Evolutionary conservation across 2,113 vertebrate genomes (phyloP), one percentile per base, ranked within the genome.

Genomic region (Bubo bubo): DNA sequence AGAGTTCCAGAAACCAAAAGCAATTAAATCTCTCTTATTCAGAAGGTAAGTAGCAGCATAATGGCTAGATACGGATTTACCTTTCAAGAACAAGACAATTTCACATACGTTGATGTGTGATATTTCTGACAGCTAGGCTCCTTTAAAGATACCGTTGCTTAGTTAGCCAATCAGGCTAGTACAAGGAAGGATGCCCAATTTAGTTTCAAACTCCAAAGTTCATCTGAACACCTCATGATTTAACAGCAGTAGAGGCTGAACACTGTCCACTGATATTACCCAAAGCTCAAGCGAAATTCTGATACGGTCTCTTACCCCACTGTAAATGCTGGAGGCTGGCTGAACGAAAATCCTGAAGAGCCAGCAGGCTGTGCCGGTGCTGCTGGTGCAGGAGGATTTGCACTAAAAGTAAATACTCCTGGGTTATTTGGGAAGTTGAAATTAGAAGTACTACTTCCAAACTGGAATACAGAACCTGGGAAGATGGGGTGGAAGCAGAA

Each of bases 391-490:
- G 96, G 49, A 50, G 97, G 8, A 67, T 96, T 98, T 4, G 96
- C 98, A 95, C 98, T 98, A 75, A 99, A 99, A 30, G 98, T 98
- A 97, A 99, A 99, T n/a, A 99, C 98, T 85, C 98, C 96, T 53
- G 95, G 98, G 81, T 19, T 98, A 91, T 86, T 98, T 66, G 97
- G 73, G 53, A 98, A 96, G 98, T 94, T 97, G 98, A 99, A 97
- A 98, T 98, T 99, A 30, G 97, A 95, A 95, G 98, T 96, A 77
- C 90, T 98, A 86, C 98, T 98, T 88, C 99, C 99, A 91, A 99
- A 99, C 79, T 98, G 99, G 97, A 99, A 99, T 37, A 98, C 97
- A 50, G 98, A 73, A 97, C 98, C 98, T 99, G 90, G 34, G 60
- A 84, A 90, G 9, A 85, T 4, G 8, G 35, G 28, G 39, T 58